These are phyloP conservation scores for Rugalucina vietnamica DNA, from an alignment of 2,888 invertebrate species.

Conservation along the genomic window DNA sequence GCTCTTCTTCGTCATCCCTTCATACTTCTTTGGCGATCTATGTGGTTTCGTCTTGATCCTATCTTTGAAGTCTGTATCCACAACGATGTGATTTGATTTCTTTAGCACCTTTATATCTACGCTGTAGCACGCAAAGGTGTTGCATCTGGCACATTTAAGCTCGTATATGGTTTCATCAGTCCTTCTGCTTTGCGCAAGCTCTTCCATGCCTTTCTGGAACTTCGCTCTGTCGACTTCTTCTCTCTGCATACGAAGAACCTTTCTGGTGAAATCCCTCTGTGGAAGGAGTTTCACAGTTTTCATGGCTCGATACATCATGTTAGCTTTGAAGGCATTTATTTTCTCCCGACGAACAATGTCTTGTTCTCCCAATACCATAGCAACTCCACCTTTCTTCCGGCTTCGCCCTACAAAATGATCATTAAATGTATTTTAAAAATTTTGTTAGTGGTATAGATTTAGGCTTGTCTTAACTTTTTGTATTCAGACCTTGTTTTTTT, in stretches of 20 bases:
- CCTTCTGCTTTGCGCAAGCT: conserved; percentile 16
- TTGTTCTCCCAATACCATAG: conserved; percentile 37
- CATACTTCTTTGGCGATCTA: conserved; percentile 45
- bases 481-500: too few relatives aligned
- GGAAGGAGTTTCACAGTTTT: conserved; percentile 16
- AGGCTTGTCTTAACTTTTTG: too few relatives aligned
- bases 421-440: too few relatives aligned
- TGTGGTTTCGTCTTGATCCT: conserved; percentile 40
- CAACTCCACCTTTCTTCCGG: conserved; percentile 49
- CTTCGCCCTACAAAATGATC: conserved; percentile 63
- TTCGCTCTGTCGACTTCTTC: conserved; percentile 28
- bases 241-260: conserved; percentile 27
- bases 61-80: conserved; percentile 36
- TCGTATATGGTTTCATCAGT: conserved; percentile 30
- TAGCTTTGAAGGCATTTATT: conserved; percentile 48
- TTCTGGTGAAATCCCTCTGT: conserved; percentile 22
- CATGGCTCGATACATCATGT: conserved; percentile 55
- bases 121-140: conserved; percentile 17
- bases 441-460: too few relatives aligned
- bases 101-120: conserved; percentile 38
- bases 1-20: conserved; percentile 43
- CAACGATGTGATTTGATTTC: conserved; percentile 36
- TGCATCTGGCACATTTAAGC: conserved; percentile 45
- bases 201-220: conserved; percentile 29
- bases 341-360: conserved; percentile 37